phyloP scores from a whole-genome alignment of 1,140 invertebrate species.

The Onthophagus taurus region DNA sequence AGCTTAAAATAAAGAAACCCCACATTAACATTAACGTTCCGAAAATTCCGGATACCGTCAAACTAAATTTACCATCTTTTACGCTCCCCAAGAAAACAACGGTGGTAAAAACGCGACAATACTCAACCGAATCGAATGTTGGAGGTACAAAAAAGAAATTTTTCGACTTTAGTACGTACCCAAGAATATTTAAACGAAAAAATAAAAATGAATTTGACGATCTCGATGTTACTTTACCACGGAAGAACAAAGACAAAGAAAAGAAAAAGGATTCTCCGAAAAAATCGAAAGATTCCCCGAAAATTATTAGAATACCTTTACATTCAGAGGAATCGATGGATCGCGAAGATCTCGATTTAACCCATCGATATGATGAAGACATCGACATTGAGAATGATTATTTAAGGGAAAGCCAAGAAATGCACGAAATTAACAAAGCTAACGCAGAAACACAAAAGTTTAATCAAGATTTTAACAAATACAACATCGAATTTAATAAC shows the following conservation, averaged over 20 bases:
- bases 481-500: too few relatives aligned
- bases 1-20: constrained; percentile 42
- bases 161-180: constrained; percentile 68
- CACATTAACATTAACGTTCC: constrained; percentile 54
- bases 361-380: constrained; percentile 26
- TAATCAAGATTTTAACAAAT: too few relatives aligned
- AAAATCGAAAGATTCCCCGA: constrained; percentile 19
- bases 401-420: constrained; percentile 29
- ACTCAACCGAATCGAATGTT: constrained; percentile 40
- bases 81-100: constrained; percentile 23
- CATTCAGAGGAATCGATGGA: constrained; percentile 26
- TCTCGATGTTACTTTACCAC: constrained; percentile 38
- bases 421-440: constrained; percentile 17
- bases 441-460: constrained; percentile 14
- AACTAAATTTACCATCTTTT: constrained; percentile 43
- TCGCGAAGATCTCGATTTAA: constrained; percentile 7
- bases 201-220: constrained; percentile 38
- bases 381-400: constrained; percentile 32
- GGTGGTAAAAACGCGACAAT: constrained; percentile 21
- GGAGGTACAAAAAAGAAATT: constrained; percentile 44
- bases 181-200: constrained; percentile 59
- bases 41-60: constrained; percentile 50
- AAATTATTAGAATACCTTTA: constrained; percentile 26
- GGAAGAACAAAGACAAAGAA: constrained; percentile 23
- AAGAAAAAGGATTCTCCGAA: constrained; percentile 12